Base-by-base conservation (phyloP, 2,888 invertebrate species). In the Halictus quadricinctus region DNA sequence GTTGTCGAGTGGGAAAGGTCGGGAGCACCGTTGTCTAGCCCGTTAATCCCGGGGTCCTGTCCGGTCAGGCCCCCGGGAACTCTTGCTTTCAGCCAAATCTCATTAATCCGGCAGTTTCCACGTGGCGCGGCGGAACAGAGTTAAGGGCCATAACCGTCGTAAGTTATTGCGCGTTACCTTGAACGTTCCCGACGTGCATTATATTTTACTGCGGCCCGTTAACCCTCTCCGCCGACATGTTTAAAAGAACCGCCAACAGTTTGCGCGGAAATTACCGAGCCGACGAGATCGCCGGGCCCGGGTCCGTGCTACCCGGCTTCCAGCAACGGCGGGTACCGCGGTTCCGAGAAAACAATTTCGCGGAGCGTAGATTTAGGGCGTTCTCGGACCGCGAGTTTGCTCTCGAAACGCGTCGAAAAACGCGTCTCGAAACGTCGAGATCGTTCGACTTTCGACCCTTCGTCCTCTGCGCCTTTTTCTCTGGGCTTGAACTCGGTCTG, bases 91-190 rank as follows among this genome's bases (percentile, higher is more conserved):
- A 46, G 54, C 25, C 48, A 66, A 83, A 83, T 84, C 83, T 77
- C 82, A 60, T 84, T 82, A 70, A 82, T 74, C 69, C 41, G 29
- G 43, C 66, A 5, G 76, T 81, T 73, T 73, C 69, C 73, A 70
- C 81, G 76, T 60, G 69, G 58, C 60, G 48, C 76, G 73, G 50
- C 41, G 60, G 60, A 58, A 70, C 50, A 25, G 76, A 83, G 72
- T 81, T 81, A 83, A 83, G 76, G 66, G 58, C 73, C 73, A 70
- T 73, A 81, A 73, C 73, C 73, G 69, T 25, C 70, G 74, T 29
- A 70, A 69, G 81, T 83, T 81, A 83, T 81, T 77, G 82, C 83
- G 76, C 83, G 76, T 76, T 76, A 76, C 76, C 15, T 64, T 36
- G 76, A 77, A 74, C 81, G 77, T 36, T 29, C 29, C 29, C 54